Percentiles rank a stretch among this genome's conserved stretches.
Conservation (phyloP, 2,113 vertebrate genomes). For the Gallinago undulata region DNA sequence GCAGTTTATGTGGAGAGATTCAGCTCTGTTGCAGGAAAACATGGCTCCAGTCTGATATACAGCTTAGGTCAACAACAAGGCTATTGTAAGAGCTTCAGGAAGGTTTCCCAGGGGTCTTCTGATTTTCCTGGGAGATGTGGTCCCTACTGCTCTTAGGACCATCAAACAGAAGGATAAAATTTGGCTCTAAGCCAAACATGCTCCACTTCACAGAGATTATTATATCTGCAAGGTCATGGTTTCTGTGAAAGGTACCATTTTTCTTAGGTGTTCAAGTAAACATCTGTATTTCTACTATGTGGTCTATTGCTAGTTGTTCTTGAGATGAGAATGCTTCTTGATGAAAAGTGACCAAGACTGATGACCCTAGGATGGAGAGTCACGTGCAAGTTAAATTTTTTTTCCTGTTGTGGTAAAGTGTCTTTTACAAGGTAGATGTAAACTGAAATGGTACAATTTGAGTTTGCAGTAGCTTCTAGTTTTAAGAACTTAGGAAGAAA, state of each 20-base stretch:
- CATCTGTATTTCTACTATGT: neutral
- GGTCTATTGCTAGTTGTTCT: neutral
- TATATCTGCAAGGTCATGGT: neutral
- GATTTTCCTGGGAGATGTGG: neutral
- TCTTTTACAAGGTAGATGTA: neutral
- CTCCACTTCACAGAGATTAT: neutral
- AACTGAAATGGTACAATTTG: neutral
- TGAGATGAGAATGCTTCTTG: neutral
- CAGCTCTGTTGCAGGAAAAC: neutral
- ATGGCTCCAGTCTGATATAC: neutral
- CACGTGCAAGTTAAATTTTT: neutral
- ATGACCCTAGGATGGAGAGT: neutral
- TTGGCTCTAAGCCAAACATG: neutral
- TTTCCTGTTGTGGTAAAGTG: neutral
- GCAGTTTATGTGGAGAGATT: neutral
- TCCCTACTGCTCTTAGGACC: neutral
- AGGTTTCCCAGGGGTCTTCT: neutral
- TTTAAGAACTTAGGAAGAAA: neutral
- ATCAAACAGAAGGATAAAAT: neutral
- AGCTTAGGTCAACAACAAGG: neutral
- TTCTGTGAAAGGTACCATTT: neutral
- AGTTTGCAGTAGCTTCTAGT: neutral
- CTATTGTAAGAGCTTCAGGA: neutral
- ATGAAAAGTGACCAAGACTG: neutral
- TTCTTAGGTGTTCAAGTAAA: neutral